These are phyloP conservation scores for Drosophila serrata DNA, from an alignment of 1,140 invertebrate species.

Conservation along the genomic window DNA sequence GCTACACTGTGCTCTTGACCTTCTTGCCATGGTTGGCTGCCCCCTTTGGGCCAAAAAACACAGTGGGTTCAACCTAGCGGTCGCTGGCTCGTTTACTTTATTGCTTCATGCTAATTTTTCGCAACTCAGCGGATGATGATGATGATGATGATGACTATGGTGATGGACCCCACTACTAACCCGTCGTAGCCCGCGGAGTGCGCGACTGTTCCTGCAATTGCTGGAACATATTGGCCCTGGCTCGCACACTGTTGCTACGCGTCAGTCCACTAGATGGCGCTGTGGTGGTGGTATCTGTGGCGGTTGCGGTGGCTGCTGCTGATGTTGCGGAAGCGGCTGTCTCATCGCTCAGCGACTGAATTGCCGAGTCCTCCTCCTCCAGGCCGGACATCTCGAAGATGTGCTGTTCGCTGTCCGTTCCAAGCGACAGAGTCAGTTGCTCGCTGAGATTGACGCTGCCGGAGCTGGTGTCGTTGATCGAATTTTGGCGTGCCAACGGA, in stretches of 20 bases:
- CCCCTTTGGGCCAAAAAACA: conserved; percentile 26
- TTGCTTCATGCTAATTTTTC: conserved; percentile 70
- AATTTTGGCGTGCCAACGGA: conserved; percentile 51
- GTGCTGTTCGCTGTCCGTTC: conserved; percentile 70
- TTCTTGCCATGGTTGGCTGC: conserved; percentile 41
- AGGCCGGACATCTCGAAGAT: conserved; percentile 83
- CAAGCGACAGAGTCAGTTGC: conserved; percentile 65
- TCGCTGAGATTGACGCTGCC: conserved; percentile 63
- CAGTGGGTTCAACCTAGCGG: conserved; percentile 19
- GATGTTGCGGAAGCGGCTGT: conserved; percentile 20
- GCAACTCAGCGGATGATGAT: conserved; percentile 23
- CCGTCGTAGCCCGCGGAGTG: conserved; percentile 46
- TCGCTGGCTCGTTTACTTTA: conserved; percentile 49
- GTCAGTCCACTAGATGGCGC: conserved; percentile 77
- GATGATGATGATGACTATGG: neutral
- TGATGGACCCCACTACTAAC: conserved; percentile 32
- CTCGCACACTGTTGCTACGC: conserved; percentile 88
- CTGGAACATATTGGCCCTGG: conserved; percentile 88
- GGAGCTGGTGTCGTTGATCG: conserved; percentile 54
- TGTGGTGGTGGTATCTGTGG: conserved; percentile 48
- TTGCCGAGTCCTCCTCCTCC: conserved; percentile 73
- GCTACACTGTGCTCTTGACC: conserved; percentile 36
- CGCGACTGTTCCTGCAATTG: conserved; percentile 87
- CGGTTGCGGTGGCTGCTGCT: conserved; percentile 12
- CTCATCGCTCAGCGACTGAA: conserved; percentile 59